Conservation (phyloP, 1,140 invertebrate genomes). For the Plutomurus gul region DNA sequence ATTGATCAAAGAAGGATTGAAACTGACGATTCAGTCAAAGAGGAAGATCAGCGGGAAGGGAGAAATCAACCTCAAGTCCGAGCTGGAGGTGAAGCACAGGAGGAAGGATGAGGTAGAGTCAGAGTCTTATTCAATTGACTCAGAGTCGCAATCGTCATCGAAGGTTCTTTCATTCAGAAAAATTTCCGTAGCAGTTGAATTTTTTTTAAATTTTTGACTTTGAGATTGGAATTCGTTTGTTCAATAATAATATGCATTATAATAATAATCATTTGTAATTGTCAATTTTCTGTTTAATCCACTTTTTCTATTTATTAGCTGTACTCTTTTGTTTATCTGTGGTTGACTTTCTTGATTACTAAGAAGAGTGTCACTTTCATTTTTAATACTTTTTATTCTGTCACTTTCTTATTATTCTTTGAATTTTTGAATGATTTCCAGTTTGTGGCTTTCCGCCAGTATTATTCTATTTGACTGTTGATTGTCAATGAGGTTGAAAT, state of each 20-base stretch:
- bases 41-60: slow-evolving; percentile 63
- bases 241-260: not conserved
- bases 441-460: too few relatives aligned
- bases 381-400: too few relatives aligned
- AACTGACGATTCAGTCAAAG: slow-evolving; percentile 85
- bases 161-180: not conserved
- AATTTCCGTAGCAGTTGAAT: slow-evolving; percentile 11
- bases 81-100: slow-evolving; percentile 50
- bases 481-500: too few relatives aligned
- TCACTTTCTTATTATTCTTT: too few relatives aligned
- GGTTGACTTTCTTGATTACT: too few relatives aligned
- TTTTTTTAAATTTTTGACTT: not conserved
- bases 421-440: too few relatives aligned
- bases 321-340: too few relatives aligned
- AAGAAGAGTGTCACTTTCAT: too few relatives aligned
- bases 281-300: too few relatives aligned
- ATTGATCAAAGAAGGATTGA: slow-evolving; percentile 88
- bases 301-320: too few relatives aligned
- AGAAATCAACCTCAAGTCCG: slow-evolving; percentile 55
- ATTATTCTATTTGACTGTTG: too few relatives aligned
- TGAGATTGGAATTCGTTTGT: not conserved
- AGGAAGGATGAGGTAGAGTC: slow-evolving; percentile 53
- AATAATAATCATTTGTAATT: too few relatives aligned
- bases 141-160: slow-evolving; percentile 32
- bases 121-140: slow-evolving; percentile 21